phyloP scores from a whole-genome alignment of 2,797 vertebrate genomes.

The Leptodactylus fallax region DNA sequence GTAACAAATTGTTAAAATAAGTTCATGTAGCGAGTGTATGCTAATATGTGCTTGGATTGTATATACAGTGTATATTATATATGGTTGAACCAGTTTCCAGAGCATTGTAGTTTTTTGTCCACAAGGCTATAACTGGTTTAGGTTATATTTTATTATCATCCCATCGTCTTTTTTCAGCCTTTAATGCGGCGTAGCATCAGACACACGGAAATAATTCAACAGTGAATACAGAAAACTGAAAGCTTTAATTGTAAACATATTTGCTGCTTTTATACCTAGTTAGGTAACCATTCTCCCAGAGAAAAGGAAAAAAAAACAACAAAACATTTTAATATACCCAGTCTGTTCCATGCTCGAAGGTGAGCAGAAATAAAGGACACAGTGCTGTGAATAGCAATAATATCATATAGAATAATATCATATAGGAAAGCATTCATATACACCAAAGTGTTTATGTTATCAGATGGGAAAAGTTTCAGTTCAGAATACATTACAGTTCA shows the following conservation, averaged over 20 bases:
- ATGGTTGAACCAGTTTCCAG: too few species aligned
- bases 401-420: conserved; percentile 62
- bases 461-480: conserved; percentile 40
- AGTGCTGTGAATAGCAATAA: conserved; percentile 61
- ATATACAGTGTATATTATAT: too few species aligned
- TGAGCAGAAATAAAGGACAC: conserved; percentile 53
- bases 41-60: too few species aligned
- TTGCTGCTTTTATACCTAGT: conserved; percentile 58
- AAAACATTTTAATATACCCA: conserved; percentile 46
- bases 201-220: conserved; percentile 20
- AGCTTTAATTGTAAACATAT: conserved; percentile 64
- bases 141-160: neutral
- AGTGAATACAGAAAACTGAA: conserved; percentile 59
- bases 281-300: conserved; percentile 46
- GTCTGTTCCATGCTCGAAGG: conserved; percentile 52
- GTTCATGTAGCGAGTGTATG: too few species aligned
- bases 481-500: conserved; percentile 62
- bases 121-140: neutral
- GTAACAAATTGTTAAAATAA: too few species aligned
- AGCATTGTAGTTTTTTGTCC: neutral
- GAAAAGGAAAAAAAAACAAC: conserved; percentile 20
- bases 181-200: neutral
- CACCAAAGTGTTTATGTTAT: conserved; percentile 55
- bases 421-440: conserved; percentile 63
- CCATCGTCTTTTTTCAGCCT: neutral